These are phyloP conservation scores for Brachyptera risi DNA, from an alignment of 2,888 invertebrate species.

Conservation along the genomic window DNA sequence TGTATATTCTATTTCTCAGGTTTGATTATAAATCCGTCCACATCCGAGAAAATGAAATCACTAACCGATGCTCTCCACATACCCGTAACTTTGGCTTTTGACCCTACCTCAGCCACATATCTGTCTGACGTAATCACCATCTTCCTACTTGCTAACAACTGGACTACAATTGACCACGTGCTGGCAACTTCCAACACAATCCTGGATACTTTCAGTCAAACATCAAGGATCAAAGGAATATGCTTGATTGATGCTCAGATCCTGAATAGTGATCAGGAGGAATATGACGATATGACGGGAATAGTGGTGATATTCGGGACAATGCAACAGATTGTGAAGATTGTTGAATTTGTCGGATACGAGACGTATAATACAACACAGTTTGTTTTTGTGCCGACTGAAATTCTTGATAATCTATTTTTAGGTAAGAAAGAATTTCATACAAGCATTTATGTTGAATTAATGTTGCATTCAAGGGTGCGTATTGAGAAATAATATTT, in stretches of 20 bases:
- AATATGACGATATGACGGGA: not conserved
- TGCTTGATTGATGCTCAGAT: no score
- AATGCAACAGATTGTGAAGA: not conserved
- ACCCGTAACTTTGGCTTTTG: slow-evolving; percentile 1
- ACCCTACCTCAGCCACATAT: not conserved
- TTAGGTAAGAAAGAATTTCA: not conserved
- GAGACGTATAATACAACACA: not conserved
- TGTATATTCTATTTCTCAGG: no score
- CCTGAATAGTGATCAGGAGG: not conserved
- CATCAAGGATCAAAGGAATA: no score
- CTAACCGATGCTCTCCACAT: slow-evolving; percentile 19
- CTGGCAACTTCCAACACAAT: not conserved
- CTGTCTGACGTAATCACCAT: slow-evolving; percentile 17
- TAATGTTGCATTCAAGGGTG: not conserved
- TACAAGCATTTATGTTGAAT: not conserved
- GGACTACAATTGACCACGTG: not conserved
- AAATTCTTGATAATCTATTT: not conserved
- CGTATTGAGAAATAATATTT: no score
- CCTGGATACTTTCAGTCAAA: no score
- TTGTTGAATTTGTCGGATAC: not conserved
- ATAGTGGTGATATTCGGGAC: slow-evolving; percentile 10
- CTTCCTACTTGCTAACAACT: slow-evolving; percentile 26
- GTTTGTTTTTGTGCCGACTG: slow-evolving; percentile 5
- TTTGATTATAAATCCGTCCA: slow-evolving; percentile 26
- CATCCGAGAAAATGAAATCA: slow-evolving; percentile 15